Base-by-base conservation (phyloP, 2,113 vertebrate species). In the Grallaria varia region DNA sequence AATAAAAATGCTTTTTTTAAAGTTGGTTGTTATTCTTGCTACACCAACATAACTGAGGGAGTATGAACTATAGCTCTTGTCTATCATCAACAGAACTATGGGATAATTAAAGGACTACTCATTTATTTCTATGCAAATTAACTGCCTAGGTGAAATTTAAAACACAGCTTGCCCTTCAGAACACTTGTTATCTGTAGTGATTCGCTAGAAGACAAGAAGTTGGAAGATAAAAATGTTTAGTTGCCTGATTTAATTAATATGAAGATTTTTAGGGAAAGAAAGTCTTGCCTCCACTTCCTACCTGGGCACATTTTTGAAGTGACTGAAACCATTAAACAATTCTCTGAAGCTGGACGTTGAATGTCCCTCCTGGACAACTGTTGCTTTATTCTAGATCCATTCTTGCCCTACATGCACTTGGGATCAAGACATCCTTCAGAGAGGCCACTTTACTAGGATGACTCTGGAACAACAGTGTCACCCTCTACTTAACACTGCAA, bases 11-110 rank as follows among this genome's bases (percentile, higher is more conserved):
- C 56, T 94, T 94, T 89, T 81, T 91, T 97, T 72, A 1, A 50
- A 74, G 60, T 87, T 94, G 53, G 52, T 94, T 94, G 86, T 91
- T 93, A 95, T 96, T 96, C 93, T 92, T 96, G 69, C 80, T 81
- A 24, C 53, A 84, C 53, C 69, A 89, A 60, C n/a, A 50, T 60
- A 92, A 84, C 88, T 50, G 68, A 94, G 56, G n/a, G 47, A 92
- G 39, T 42, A 52, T 72, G 69, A 96, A 73, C 92, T 94, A 71
- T 6, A 80, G 55, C 52, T 91, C 83, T 89, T 78, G 79, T 68
- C 83, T 94, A 10, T 84, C 83, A 89, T 42, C 66, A 88, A 75
- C 25, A 84, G 60, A 90, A 69, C 64, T 78, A 56, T 25, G 62
- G 37, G 60, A 76, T 73, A 93, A 96, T 95, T 96, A 90, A 86